A percentile compares a stretch with the other conserved stretches of the same genome.
Evolutionary conservation across 2,888 invertebrate species (phyloP).

Genomic region (Glaucopsyche alexis): DNA sequence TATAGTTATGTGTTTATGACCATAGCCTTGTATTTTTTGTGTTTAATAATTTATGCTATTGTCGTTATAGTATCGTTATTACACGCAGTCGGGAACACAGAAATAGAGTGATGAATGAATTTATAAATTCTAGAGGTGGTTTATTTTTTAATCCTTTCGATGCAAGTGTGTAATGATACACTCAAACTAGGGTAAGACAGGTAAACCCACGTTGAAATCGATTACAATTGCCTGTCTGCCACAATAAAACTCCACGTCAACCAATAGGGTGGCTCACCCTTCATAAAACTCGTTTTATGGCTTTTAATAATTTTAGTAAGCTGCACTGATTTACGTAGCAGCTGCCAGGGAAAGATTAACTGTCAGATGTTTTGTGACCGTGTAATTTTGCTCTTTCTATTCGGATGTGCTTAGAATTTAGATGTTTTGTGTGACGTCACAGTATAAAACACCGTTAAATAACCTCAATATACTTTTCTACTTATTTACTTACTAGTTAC

Average conservation of each 20-base stretch:
- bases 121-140: too few relatives aligned
- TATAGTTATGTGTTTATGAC: slow-evolving; percentile 13
- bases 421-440: background rate
- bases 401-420: slow-evolving; percentile 2
- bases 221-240: slow-evolving; percentile 61
- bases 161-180: background rate
- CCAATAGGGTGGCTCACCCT: slow-evolving; percentile 75
- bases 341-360: slow-evolving; percentile 59
- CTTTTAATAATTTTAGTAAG: slow-evolving; percentile 78
- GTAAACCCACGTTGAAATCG: slow-evolving; percentile 47
- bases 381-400: slow-evolving; percentile 31
- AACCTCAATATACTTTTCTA: slow-evolving; percentile 1
- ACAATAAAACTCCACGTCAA: slow-evolving; percentile 72
- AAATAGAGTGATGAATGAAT: background rate
- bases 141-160: background rate
- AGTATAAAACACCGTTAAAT: background rate
- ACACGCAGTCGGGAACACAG: background rate
- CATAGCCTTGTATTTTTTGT: background rate
- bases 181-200: background rate
- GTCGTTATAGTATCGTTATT: too few relatives aligned
- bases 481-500: background rate
- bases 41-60: background rate
- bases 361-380: slow-evolving; percentile 39
- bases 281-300: slow-evolving; percentile 74
- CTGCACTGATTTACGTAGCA: slow-evolving; percentile 74